phyloP scores from a whole-genome alignment of 2,888 invertebrate species.

The Nebria salina region DNA sequence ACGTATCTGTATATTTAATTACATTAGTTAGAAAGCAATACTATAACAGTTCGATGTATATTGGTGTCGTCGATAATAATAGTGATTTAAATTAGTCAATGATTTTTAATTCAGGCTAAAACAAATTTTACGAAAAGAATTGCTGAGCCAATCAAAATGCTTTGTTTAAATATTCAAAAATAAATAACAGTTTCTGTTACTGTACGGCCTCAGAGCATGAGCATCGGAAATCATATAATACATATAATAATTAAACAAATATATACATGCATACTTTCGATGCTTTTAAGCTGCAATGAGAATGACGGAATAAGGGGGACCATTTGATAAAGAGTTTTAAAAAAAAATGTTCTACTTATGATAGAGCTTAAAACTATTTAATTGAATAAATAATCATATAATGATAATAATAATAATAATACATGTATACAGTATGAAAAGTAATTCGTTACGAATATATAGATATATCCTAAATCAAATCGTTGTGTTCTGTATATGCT shows the following conservation, averaged over 20 bases:
- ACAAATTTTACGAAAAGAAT: conserved; percentile 57
- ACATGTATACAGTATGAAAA: conserved; percentile 3
- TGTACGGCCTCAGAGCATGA: neutral
- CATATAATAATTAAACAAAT: neutral
- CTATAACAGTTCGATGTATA: conserved; percentile 6
- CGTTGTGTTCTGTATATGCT: conserved; percentile 45
- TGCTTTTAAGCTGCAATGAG: neutral
- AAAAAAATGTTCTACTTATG: no score
- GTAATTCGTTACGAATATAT: conserved; percentile 27
- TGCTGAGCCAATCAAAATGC: conserved; percentile 66
- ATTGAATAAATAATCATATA: neutral
- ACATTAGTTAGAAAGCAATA: neutral
- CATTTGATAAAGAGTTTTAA: neutral
- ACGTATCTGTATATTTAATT: neutral
- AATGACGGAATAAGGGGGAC: conserved; percentile 39
- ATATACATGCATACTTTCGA: neutral
- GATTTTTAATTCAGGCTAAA: conserved; percentile 38
- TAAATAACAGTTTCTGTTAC: conserved; percentile 23
- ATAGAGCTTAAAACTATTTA: neutral
- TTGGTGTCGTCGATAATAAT: conserved; percentile 24
- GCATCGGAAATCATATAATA: no score
- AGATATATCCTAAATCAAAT: neutral
- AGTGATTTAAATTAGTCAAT: conserved; percentile 23
- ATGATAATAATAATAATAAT: neutral
- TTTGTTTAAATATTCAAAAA: conserved; percentile 29